Evolutionary conservation across 2,113 vertebrate species (phyloP).

Genomic region (Malurus elegans): DNA sequence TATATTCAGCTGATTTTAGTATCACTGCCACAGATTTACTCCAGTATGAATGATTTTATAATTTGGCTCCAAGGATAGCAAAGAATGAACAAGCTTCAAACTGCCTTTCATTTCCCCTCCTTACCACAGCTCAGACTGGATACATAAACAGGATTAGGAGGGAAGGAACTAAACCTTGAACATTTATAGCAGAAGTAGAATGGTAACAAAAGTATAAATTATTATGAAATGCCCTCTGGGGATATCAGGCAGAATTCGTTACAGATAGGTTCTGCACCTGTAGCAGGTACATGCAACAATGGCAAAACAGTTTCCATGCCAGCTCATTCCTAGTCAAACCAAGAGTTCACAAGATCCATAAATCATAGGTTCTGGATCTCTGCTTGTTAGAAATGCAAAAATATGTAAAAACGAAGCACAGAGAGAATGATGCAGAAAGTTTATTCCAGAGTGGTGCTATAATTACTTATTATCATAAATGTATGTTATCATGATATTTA

Average conservation of each 20-base stretch:
- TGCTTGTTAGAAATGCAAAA: background rate
- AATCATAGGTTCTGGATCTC: background rate
- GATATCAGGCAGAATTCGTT: background rate
- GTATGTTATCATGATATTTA: background rate
- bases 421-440: background rate
- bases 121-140: background rate
- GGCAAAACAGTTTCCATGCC: background rate
- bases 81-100: background rate
- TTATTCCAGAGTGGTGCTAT: background rate
- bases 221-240: conserved; percentile 13
- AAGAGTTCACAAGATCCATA: background rate
- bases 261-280: background rate
- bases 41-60: background rate
- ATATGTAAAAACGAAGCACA: background rate
- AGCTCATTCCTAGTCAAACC: background rate
- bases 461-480: background rate
- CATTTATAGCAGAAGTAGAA: conserved; percentile 20
- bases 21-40: background rate
- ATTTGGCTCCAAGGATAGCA: background rate
- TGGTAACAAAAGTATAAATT: conserved; percentile 9
- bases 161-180: conserved; percentile 23
- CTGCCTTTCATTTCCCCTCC: background rate
- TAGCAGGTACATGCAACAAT: conserved; percentile 17
- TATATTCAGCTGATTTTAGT: background rate
- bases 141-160: background rate